Conservation (phyloP, 2,113 vertebrate genomes). For the Dryoscopus gambensis region DNA sequence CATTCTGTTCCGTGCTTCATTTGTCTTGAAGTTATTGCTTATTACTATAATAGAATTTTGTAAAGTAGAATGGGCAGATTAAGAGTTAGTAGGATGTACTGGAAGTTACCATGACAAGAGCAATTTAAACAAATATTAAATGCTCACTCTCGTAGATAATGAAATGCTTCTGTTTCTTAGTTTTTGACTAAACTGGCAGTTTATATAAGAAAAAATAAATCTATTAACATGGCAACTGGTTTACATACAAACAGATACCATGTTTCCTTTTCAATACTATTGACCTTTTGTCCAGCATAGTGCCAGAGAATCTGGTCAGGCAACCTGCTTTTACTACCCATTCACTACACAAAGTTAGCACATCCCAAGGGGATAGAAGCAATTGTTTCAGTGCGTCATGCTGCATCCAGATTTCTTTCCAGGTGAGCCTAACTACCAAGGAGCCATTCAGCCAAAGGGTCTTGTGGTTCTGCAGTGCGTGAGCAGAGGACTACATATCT, state of each 20-base stretch:
- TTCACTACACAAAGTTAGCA: background rate
- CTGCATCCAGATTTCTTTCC: background rate
- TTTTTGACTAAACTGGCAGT: conserved; percentile 30
- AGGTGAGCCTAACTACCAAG: background rate
- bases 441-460: background rate
- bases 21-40: conserved; percentile 29
- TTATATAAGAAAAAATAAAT: background rate
- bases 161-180: conserved; percentile 25
- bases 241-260: background rate
- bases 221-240: background rate
- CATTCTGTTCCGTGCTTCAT: background rate
- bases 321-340: background rate
- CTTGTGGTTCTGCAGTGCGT: background rate
- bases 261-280: background rate
- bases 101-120: conserved; percentile 39
- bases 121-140: conserved; percentile 52
- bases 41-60: conserved; percentile 50
- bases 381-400: background rate
- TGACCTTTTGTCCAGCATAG: background rate
- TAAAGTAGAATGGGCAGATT: conserved; percentile 51
- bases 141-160: conserved; percentile 30
- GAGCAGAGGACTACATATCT: background rate
- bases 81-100: conserved; percentile 47
- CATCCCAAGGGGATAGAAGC: background rate
- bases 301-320: background rate